Conservation (phyloP, 2,797 vertebrate genomes). For the Acridotheres tristis region DNA sequence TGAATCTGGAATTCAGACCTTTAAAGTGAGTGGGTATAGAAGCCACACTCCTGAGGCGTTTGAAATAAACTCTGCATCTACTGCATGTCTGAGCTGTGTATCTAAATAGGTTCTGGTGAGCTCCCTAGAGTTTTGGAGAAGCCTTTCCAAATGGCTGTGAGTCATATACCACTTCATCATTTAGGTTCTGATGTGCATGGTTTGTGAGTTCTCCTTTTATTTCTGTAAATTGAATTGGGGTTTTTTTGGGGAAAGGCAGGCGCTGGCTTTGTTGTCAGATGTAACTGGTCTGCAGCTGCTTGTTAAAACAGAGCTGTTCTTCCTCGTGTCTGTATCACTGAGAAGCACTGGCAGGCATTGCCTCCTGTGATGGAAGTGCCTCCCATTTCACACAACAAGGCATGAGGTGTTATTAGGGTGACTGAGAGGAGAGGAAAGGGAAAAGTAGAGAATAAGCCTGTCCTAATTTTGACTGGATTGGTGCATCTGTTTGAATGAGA, state of each 20-base stretch:
- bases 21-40: not conserved
- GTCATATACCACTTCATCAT: conserved; percentile 12
- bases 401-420: not conserved
- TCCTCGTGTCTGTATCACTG: not conserved
- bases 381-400: conserved; percentile 3
- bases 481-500: not conserved
- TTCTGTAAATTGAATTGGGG: not conserved
- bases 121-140: not conserved
- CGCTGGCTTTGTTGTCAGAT: not conserved
- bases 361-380: not conserved
- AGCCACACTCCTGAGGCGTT: not conserved
- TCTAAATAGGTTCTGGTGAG: not conserved
- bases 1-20: conserved; percentile 4
- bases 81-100: not conserved
- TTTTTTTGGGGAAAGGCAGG: not conserved
- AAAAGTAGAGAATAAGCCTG: not conserved
- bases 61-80: conserved; percentile 23
- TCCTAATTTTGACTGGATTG: not conserved
- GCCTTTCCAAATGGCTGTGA: conserved; percentile 16
- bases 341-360: not conserved
- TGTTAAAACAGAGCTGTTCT: not conserved
- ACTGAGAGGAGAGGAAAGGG: not conserved
- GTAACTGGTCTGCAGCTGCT: not conserved
- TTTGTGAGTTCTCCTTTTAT: not conserved
- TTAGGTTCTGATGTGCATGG: not conserved